Evolutionary conservation across 2,113 vertebrate species (phyloP), one percentile per base, ranked within the genome.

Genomic region (Xenopus laevis): DNA sequence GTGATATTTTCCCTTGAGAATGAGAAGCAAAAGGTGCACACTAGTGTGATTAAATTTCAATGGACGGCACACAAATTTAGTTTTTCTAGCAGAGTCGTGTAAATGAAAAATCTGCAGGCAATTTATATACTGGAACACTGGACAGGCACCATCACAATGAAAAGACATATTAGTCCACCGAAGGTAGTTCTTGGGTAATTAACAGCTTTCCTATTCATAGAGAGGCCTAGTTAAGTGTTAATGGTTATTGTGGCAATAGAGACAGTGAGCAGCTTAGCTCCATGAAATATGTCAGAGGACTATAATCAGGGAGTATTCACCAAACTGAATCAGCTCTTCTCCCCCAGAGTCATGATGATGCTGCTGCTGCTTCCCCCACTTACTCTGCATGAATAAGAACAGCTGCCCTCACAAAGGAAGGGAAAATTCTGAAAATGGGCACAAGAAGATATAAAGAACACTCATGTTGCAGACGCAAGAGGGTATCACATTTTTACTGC

Each of bases 331-430:
- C 46, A 55, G 58, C 59, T 68, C 65, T 52, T 45, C 62, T 61
- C 65, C 30, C 23, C 30, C 30, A 33, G 30, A 18, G 20, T 67
- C 20, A 52, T 45, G 46, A 58, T 20, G 9, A 0, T 40, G 8
- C 6, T 40, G 59, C 64, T 45, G 55, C 33, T 7, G 33, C 33
- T 27, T 50, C 63, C 50, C 63, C 74, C 74, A 77, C 66, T 65
- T 55, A 45, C 45, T 8, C 27, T 52, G 23, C 23, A 68, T 53
- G 20, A 44, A 62, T 55, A 40, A 10, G 58, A 76, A 57, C 74
- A 77, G 59, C 74, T 70, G 74, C 74, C 70, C 8, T 46, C n/a
- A 76, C 74, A 77, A 64, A 64, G 67, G 50, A 52, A 50, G 45
- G 18, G 13, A 21, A 21, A 10, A 50, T 18, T 13, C 9, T 21